Conservation (phyloP, 2,888 invertebrate species). For the Thalpophila matura region DNA sequence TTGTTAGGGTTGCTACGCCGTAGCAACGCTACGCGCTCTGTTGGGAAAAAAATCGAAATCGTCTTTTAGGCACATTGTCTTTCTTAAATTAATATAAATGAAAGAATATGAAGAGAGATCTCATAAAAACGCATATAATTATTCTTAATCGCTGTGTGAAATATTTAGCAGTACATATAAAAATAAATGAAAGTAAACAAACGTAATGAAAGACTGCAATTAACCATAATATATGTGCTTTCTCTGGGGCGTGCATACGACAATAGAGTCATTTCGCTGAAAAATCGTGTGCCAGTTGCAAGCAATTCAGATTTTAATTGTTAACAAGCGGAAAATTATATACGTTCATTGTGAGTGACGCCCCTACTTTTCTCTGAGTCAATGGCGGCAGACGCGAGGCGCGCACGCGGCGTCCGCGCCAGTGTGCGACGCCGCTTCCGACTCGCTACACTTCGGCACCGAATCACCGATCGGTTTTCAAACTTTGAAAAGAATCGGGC, state of each 20-base stretch:
- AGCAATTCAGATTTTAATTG: slow-evolving; percentile 74
- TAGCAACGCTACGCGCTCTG: background rate
- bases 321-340: slow-evolving; percentile 84
- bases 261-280: slow-evolving; percentile 59
- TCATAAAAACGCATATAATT: slow-evolving; percentile 28
- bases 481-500: slow-evolving; percentile 67
- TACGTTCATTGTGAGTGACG: slow-evolving; percentile 76
- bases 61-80: background rate
- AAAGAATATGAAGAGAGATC: slow-evolving; percentile 17
- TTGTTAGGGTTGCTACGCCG: slow-evolving; percentile 56
- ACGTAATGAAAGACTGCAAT: slow-evolving; percentile 42
- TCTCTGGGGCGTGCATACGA: slow-evolving; percentile 57
- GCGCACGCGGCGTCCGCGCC: slow-evolving; percentile 71
- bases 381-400: slow-evolving; percentile 70
- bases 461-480: slow-evolving; percentile 66
- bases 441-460: slow-evolving; percentile 79
- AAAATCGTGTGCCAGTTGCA: slow-evolving; percentile 59
- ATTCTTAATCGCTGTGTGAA: slow-evolving; percentile 59
- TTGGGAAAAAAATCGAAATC: slow-evolving; percentile 1
- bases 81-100: slow-evolving; percentile 17
- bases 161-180: slow-evolving; percentile 35
- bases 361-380: slow-evolving; percentile 86
- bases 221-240: slow-evolving; percentile 56
- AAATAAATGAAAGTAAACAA: slow-evolving; percentile 54
- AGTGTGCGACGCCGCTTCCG: slow-evolving; percentile 84